phyloP scores from a whole-genome alignment of 2,888 invertebrate genomes.

The Lasioglossum figueresi region DNA sequence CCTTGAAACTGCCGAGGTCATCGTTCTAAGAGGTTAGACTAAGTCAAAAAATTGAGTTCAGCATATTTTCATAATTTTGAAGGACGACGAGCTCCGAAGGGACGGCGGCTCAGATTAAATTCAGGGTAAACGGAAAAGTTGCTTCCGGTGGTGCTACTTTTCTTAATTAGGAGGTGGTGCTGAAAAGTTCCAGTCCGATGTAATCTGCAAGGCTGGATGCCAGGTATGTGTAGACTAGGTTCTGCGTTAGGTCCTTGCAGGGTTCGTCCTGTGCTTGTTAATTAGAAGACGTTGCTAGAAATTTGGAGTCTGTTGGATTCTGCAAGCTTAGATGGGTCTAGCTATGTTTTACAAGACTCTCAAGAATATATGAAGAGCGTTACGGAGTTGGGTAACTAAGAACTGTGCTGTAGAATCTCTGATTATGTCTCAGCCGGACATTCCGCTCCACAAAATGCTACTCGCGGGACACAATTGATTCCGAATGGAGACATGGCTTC shows the following conservation, averaged over 20 bases:
- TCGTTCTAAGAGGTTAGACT: not conserved
- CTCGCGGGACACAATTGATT: not conserved
- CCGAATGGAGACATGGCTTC: not conserved
- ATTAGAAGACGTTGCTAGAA: not conserved
- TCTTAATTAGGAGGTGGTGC: not conserved
- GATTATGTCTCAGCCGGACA: not conserved
- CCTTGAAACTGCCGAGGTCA: not conserved
- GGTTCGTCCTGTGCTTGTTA: not conserved
- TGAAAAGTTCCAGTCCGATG: not conserved
- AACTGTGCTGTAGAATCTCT: not conserved
- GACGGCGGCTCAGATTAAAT: not conserved
- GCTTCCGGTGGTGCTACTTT: not conserved
- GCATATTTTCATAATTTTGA: too few relatives aligned
- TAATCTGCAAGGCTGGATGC: not conserved
- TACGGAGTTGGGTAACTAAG: not conserved
- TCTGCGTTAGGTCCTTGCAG: not conserved
- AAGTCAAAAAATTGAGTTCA: not conserved
- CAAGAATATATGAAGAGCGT: not conserved
- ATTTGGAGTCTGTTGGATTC: not conserved
- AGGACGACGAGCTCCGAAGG: too few relatives aligned
- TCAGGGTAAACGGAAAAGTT: not conserved
- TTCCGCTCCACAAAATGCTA: not conserved
- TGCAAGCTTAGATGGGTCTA: not conserved
- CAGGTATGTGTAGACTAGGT: not conserved
- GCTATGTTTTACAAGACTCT: not conserved